Conservation (phyloP, 2,113 vertebrate genomes). For the Phaethornis superciliosus region DNA sequence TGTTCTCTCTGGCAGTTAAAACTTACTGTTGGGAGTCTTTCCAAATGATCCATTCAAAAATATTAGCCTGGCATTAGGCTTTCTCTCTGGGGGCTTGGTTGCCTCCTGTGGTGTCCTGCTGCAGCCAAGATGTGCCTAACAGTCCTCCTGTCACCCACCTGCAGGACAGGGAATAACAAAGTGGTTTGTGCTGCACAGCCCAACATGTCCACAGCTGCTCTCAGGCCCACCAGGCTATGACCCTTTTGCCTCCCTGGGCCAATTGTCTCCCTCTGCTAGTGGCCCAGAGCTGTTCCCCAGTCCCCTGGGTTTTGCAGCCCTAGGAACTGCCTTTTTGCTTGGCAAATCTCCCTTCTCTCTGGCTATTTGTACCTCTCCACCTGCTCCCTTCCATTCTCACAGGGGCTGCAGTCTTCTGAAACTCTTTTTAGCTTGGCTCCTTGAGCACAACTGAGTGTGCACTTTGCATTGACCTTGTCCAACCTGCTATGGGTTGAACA, state of each 20-base stretch:
- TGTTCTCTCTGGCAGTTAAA: background rate
- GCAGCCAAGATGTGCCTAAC: background rate
- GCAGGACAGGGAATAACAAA: background rate
- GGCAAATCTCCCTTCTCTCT: background rate
- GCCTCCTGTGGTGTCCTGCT: background rate
- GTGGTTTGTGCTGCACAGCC: background rate
- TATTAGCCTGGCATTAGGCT: background rate
- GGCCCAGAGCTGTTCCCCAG: background rate
- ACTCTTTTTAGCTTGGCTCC: background rate
- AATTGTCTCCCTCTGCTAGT: background rate
- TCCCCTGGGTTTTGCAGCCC: background rate
- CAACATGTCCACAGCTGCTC: background rate
- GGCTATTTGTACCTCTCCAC: background rate
- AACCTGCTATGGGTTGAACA: background rate
- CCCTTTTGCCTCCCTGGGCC: background rate
- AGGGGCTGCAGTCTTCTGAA: background rate
- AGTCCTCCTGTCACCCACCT: background rate
- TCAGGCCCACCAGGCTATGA: rapidly evolving
- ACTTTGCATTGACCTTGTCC: background rate
- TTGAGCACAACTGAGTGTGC: background rate
- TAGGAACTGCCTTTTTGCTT: background rate
- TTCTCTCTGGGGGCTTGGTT: background rate
- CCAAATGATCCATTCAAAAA: background rate
- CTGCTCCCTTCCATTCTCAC: background rate
- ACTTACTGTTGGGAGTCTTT: background rate